These are phyloP conservation scores for Clepsis dumicolana DNA, from an alignment of 2,888 invertebrate genomes.

Conservation along the genomic window DNA sequence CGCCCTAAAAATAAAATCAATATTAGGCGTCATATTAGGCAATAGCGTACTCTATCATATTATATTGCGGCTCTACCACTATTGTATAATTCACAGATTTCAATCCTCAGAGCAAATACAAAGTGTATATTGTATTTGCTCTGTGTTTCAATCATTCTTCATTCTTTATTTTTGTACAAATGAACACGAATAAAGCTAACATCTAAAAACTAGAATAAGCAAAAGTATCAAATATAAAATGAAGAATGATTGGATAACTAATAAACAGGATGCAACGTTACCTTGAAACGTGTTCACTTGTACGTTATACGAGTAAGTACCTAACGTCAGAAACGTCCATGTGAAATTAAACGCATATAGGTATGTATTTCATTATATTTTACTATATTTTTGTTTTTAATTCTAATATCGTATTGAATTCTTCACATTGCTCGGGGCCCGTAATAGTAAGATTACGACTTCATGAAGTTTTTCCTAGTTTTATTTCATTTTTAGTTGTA, in stretches of 20 bases:
- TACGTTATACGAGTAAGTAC: too few species aligned
- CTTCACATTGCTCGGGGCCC: slow-evolving; percentile 1
- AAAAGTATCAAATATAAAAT: slow-evolving; percentile 59
- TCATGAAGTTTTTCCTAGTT: background rate
- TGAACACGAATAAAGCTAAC: slow-evolving; percentile 65
- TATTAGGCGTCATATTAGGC: background rate
- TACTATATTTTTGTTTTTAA: slow-evolving; percentile 58
- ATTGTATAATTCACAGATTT: background rate
- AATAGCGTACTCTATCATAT: background rate
- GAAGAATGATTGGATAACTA: slow-evolving; percentile 64
- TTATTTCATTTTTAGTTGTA: background rate
- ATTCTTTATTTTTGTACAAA: slow-evolving; percentile 73
- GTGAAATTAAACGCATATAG: slow-evolving; percentile 45
- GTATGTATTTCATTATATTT: slow-evolving; percentile 46
- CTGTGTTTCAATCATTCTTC: slow-evolving; percentile 62
- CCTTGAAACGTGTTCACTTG: slow-evolving; percentile 75
- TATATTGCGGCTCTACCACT: background rate
- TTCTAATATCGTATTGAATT: background rate
- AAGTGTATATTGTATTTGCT: too few species aligned
- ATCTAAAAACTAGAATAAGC: slow-evolving; percentile 22
- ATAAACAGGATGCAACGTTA: slow-evolving; percentile 54
- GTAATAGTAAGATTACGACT: background rate
- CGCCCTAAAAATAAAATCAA: slow-evolving; percentile 59
- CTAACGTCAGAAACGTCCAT: slow-evolving; percentile 42
- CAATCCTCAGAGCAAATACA: too few species aligned